Conservation (phyloP, 2,888 invertebrate species). For the Leptinotarsa peninsularis region DNA sequence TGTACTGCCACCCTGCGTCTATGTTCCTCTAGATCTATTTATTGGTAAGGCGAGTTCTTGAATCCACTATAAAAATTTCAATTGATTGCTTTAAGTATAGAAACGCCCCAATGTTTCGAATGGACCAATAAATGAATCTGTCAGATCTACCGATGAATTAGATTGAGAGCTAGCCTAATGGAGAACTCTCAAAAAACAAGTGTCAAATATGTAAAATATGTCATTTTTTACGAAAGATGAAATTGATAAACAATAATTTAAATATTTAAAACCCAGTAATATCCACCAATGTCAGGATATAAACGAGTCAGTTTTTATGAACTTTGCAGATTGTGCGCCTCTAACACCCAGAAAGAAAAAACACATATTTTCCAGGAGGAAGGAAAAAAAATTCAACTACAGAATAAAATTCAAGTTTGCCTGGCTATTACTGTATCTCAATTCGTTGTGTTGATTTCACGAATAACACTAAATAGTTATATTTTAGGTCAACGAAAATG, state of each 20-base stretch:
- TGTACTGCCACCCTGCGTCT: too few species aligned
- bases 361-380: constrained; percentile 77
- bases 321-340: constrained; percentile 77
- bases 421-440: constrained; percentile 72
- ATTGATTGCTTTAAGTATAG: too few species aligned
- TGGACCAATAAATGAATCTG: too few species aligned
- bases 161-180: too few species aligned
- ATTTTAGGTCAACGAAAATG: constrained; percentile 74
- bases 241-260: constrained; percentile 11
- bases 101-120: too few species aligned
- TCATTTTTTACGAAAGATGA: background rate
- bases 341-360: constrained; percentile 74
- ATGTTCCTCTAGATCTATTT: too few species aligned
- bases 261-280: constrained; percentile 27
- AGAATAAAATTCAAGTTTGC: constrained; percentile 75
- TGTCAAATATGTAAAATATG: background rate
- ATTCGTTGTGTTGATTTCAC: background rate
- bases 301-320: constrained; percentile 79
- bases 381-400: constrained; percentile 74
- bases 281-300: constrained; percentile 72
- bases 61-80: too few species aligned
- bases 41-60: too few species aligned
- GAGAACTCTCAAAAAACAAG: too few species aligned
- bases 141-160: too few species aligned
- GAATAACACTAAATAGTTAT: constrained; percentile 21